phyloP scores from a whole-genome alignment of 2,797 vertebrate genomes.

The Lacerta bilineata region DNA sequence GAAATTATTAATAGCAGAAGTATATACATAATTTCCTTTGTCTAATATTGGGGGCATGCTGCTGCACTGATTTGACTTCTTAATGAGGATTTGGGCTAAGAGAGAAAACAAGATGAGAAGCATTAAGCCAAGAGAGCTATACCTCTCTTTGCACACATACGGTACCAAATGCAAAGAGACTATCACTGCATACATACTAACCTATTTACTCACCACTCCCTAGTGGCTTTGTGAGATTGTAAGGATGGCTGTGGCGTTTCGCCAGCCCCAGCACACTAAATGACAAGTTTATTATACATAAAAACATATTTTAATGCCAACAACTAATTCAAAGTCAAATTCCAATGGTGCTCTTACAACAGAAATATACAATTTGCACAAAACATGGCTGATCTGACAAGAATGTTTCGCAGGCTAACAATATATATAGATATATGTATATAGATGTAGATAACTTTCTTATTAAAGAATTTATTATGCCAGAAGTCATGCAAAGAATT shows the following conservation, averaged over 20 bases:
- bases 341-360: constrained; percentile 71
- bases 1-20: background rate
- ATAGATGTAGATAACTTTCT: constrained; percentile 66
- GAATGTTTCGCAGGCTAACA: constrained; percentile 74
- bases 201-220: no score
- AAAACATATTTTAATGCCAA: constrained; percentile 71
- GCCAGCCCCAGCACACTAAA: constrained; percentile 47
- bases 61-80: background rate
- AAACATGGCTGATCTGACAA: constrained; percentile 74
- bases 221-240: constrained; percentile 42
- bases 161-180: no score
- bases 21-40: background rate
- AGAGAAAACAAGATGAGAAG: background rate
- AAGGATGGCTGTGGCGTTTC: constrained; percentile 44
- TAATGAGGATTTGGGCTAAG: background rate
- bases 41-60: background rate
- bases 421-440: constrained; percentile 64
- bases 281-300: constrained; percentile 58
- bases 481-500: constrained; percentile 74
- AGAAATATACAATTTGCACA: constrained; percentile 77
- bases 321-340: constrained; percentile 70
- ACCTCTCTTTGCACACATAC: background rate
- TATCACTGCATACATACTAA: no score
- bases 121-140: background rate
- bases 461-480: constrained; percentile 68